Evolutionary conservation across 2,888 invertebrate species (phyloP).

Genomic region (Leptinotarsa juncta): DNA sequence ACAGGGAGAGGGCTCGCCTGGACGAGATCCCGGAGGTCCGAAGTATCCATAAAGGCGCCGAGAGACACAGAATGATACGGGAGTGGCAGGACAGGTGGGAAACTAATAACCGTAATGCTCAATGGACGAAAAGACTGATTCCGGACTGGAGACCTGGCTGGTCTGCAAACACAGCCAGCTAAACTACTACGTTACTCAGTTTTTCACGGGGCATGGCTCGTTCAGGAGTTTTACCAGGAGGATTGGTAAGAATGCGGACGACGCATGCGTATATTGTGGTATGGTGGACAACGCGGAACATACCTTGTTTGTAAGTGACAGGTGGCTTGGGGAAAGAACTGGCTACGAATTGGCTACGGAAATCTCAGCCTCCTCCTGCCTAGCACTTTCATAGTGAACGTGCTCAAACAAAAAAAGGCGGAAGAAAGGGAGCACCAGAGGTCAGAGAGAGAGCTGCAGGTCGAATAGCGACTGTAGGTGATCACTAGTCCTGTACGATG

Average conservation of each 20-base stretch:
- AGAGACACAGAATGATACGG: conserved; percentile 5
- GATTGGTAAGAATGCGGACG: background rate
- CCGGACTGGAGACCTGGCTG: background rate
- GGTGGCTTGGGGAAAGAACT: background rate
- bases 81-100: conserved; percentile 26
- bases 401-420: too few relatives aligned
- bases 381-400: too few relatives aligned
- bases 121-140: conserved; percentile 21
- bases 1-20: conserved; percentile 25
- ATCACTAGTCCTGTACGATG: too few relatives aligned
- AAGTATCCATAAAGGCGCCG: background rate
- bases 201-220: conserved; percentile 3
- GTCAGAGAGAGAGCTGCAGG: too few relatives aligned
- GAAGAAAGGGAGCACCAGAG: too few relatives aligned
- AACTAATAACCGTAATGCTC: background rate
- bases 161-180: background rate
- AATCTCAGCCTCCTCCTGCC: background rate
- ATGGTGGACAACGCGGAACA: background rate
- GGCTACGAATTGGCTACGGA: background rate
- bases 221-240: background rate
- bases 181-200: conserved; percentile 6
- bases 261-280: background rate
- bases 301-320: background rate
- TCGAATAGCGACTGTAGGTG: too few relatives aligned
- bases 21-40: background rate